A percentile compares a stretch with the other conserved stretches of the same genome.
These are phyloP conservation scores for Caenorhabditis briggsae DNA, from an alignment of 1,140 invertebrate genomes.

Conservation along the genomic window DNA sequence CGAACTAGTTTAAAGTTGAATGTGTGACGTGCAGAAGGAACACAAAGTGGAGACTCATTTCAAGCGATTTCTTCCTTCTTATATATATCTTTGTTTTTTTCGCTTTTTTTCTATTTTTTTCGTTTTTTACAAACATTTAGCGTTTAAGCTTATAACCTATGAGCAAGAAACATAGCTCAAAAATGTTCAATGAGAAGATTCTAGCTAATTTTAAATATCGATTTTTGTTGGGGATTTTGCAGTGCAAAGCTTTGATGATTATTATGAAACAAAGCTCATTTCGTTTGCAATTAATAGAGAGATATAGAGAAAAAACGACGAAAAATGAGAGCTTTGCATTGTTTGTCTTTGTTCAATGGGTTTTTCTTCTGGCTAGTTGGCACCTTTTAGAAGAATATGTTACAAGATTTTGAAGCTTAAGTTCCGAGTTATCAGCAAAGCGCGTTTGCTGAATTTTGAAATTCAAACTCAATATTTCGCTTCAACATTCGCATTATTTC, in stretches of 20 bases:
- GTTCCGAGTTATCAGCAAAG: no score
- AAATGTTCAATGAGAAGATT: background rate
- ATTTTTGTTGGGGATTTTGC: background rate
- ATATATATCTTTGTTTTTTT: background rate
- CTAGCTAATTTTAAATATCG: background rate
- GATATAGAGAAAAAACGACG: background rate
- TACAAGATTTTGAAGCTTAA: background rate
- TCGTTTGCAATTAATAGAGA: background rate
- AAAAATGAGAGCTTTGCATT: background rate
- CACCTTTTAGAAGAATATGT: no score
- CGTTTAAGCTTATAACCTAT: background rate
- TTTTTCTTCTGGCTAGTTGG: background rate
- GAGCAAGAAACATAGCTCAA: background rate
- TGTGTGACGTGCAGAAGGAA: background rate
- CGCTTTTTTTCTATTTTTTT: background rate
- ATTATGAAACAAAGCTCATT: conserved; percentile 7
- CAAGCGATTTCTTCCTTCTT: background rate
- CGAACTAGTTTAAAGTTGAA: conserved; percentile 52
- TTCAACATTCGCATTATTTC: no score
- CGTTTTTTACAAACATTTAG: background rate
- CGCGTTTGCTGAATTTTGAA: background rate
- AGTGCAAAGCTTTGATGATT: background rate
- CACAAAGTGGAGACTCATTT: background rate
- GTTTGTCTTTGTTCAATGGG: background rate
- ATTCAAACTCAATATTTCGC: no score